Evolutionary conservation across 2,113 vertebrate species (phyloP).

Genomic region (Chrysemys picta): DNA sequence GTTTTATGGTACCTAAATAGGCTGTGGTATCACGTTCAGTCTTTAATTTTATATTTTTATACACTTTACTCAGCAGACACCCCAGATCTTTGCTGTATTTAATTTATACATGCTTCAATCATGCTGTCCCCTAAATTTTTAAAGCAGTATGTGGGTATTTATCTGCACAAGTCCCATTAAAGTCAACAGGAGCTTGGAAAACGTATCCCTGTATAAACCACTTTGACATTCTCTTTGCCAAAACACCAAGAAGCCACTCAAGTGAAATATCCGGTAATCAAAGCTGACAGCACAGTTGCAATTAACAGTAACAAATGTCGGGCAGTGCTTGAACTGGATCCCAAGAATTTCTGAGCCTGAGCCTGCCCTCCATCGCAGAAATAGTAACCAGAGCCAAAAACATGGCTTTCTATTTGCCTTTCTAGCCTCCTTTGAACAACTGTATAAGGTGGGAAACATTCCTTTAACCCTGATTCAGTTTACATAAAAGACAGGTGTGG

Average conservation of each 20-base stretch:
- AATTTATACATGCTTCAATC: conserved; percentile 52
- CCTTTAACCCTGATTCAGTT: conserved; percentile 55
- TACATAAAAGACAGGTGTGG: conserved; percentile 38
- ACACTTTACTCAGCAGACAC: conserved; percentile 29
- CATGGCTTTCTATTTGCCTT: conserved; percentile 38
- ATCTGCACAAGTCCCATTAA: conserved; percentile 58
- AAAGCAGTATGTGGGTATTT: conserved; percentile 39
- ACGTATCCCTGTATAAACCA: conserved; percentile 38
- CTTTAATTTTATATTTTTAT: conserved; percentile 21
- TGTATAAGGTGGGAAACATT: conserved; percentile 63
- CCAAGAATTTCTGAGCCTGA: conserved; percentile 62
- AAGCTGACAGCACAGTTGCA: conserved; percentile 48
- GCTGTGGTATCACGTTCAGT: conserved; percentile 18
- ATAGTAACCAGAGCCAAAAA: conserved; percentile 30
- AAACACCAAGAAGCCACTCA: conserved; percentile 54
- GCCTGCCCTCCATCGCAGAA: conserved; percentile 50
- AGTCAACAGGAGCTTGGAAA: conserved; percentile 66
- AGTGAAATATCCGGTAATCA: conserved; percentile 66
- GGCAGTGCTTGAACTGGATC: conserved; percentile 60
- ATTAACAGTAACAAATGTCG: conserved; percentile 54
- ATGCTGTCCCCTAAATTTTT: conserved; percentile 31
- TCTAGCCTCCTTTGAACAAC: conserved; percentile 7
- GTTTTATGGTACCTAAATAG: conserved; percentile 23
- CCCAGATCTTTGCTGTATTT: conserved; percentile 50
- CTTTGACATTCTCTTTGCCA: conserved; percentile 41